Percentiles rank a stretch among this genome's conserved stretches.
Evolutionary conservation across 2,797 vertebrate genomes (phyloP).

Genomic region (Schizothorax lantsangensis): DNA sequence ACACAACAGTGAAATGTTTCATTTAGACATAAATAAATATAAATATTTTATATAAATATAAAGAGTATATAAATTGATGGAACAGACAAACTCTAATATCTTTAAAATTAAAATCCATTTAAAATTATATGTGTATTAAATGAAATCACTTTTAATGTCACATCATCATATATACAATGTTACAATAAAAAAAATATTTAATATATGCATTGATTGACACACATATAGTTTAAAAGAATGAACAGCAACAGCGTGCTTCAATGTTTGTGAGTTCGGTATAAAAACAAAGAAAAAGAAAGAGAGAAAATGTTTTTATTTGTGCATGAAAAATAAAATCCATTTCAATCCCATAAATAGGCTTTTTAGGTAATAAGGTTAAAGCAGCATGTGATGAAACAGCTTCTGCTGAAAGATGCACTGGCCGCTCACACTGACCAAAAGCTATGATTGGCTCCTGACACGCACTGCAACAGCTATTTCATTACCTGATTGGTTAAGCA

Average conservation of each 20-base stretch:
- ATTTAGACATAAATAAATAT: background rate
- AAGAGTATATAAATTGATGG: background rate
- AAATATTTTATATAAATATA: background rate
- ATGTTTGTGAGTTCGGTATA: background rate
- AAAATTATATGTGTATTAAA: background rate
- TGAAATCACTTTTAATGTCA: background rate
- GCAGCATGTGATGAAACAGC: slow-evolving; percentile 7
- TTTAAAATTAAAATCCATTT: background rate
- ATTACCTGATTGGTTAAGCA: slow-evolving; percentile 51
- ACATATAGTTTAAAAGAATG: background rate
- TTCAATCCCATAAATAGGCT: slow-evolving; percentile 39
- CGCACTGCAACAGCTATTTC: background rate
- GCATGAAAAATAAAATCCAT: background rate
- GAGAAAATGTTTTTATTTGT: background rate
- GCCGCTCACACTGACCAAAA: slow-evolving; percentile 11
- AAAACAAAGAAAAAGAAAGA: background rate
- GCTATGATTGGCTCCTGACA: slow-evolving; percentile 47
- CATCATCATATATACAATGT: background rate
- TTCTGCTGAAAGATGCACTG: slow-evolving; percentile 36
- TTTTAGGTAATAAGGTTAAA: slow-evolving; percentile 51
- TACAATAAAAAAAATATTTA: background rate
- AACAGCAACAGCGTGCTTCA: background rate
- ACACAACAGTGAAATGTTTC: background rate
- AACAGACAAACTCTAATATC: background rate
- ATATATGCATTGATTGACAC: background rate